These are phyloP conservation scores for Lateolabrax maculatus DNA, from an alignment of 2,797 vertebrate genomes.

Conservation along the genomic window DNA sequence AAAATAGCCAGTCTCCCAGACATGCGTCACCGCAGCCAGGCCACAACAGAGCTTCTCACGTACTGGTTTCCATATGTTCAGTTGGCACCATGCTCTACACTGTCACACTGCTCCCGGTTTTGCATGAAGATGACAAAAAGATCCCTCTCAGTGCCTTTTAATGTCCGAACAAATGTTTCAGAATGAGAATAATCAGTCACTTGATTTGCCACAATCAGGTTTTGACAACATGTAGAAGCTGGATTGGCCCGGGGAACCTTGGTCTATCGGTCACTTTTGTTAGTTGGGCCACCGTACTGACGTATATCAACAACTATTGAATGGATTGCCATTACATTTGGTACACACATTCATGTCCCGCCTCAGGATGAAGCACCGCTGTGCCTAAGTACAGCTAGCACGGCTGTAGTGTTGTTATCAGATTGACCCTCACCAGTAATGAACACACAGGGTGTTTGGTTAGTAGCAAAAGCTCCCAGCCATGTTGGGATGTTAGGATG, in stretches of 20 bases:
- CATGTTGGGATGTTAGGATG: conserved; percentile 6
- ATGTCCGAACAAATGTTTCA: conserved; percentile 9
- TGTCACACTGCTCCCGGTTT: conserved; percentile 5
- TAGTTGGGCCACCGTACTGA: neutral
- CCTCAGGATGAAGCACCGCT: neutral
- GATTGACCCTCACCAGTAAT: neutral
- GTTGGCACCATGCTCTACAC: conserved; percentile 29
- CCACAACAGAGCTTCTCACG: conserved; percentile 51
- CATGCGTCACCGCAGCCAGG: conserved; percentile 56
- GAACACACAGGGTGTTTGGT: neutral
- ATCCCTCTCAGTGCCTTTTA: neutral
- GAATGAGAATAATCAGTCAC: conserved; percentile 17
- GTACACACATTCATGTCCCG: neutral
- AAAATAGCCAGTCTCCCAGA: conserved; percentile 66
- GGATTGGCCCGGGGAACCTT: neutral
- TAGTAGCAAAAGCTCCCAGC: neutral
- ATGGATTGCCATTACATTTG: neutral
- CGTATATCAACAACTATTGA: neutral
- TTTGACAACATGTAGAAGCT: neutral
- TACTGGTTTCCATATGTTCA: conserved; percentile 67
- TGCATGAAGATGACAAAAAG: neutral
- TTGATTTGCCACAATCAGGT: neutral
- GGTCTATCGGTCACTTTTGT: neutral
- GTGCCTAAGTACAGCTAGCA: neutral
- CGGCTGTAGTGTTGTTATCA: neutral